Conservation (phyloP, 1,140 invertebrate genomes). For the Sycophaga agraensis region DNA sequence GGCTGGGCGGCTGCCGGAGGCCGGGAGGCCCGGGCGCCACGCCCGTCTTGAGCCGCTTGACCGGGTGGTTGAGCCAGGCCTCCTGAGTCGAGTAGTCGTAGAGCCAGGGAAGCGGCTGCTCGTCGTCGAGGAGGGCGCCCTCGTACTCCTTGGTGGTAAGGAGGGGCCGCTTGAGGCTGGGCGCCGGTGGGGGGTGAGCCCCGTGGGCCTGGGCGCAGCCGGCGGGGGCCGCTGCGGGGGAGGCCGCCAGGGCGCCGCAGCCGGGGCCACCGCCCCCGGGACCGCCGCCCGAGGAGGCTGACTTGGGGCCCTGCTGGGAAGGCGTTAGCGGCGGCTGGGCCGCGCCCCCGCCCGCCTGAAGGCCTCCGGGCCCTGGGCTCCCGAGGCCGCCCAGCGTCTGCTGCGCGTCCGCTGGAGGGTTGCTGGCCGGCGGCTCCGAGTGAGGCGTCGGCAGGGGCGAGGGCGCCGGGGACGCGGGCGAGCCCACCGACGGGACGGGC, state of each 20-base stretch:
- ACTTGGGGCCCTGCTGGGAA: constrained; percentile 51
- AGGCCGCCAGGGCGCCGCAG: too few species aligned
- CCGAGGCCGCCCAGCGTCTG: constrained; percentile 48
- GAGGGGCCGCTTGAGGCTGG: constrained; percentile 65
- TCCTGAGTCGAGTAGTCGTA: constrained; percentile 86
- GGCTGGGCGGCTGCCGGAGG: constrained; percentile 6
- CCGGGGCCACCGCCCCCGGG: too few species aligned
- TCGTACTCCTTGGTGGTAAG: constrained; percentile 74
- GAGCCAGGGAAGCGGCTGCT: constrained; percentile 76
- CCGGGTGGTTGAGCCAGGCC: constrained; percentile 85
- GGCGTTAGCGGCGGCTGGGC: constrained; percentile 58
- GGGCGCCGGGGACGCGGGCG: constrained; percentile 73
- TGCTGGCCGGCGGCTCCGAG: constrained; percentile 73
- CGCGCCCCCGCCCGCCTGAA: constrained; percentile 49
- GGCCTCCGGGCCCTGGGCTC: constrained; percentile 50
- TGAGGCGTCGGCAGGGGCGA: constrained; percentile 76
- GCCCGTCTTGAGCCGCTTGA: constrained; percentile 68
- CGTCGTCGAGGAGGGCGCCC: constrained; percentile 73
- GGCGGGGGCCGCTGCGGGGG: constrained; percentile 61
- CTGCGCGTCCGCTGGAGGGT: constrained; percentile 68
- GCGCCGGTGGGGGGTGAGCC: constrained; percentile 10
- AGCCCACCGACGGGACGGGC: constrained; percentile 69
- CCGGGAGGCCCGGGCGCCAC: background rate
- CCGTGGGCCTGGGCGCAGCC: constrained; percentile 35
- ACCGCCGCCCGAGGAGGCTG: constrained; percentile 43